phyloP scores from a whole-genome alignment of 2,888 invertebrate genomes.

The Ischnura elegans region DNA sequence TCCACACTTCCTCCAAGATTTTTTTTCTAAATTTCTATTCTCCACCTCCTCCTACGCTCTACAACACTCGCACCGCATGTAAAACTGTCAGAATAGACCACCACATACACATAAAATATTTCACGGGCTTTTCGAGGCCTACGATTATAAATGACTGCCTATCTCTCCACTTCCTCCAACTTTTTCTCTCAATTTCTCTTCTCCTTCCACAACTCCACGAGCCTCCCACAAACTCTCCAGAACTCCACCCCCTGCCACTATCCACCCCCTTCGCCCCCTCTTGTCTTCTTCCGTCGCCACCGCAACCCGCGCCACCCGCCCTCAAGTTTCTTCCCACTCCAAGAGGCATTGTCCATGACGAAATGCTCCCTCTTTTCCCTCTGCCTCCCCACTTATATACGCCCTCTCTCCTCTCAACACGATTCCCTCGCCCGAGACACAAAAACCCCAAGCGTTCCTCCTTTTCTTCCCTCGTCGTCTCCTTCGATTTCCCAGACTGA shows the following conservation, averaged over 20 bases:
- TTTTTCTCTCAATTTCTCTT: background rate
- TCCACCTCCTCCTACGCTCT: no score
- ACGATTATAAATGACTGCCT: no score
- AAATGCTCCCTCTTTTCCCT: background rate
- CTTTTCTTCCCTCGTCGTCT: background rate
- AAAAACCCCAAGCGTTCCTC: background rate
- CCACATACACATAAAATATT: no score
- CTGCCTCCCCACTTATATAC: background rate
- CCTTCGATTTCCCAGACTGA: slow-evolving; percentile 15
- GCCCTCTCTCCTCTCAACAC: background rate
- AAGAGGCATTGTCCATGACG: background rate
- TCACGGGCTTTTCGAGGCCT: no score
- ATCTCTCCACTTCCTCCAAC: background rate
- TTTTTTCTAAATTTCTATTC: no score
- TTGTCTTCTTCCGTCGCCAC: slow-evolving; percentile 15
- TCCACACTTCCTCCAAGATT: no score
- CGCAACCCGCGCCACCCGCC: background rate
- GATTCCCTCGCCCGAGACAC: background rate
- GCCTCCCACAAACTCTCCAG: background rate
- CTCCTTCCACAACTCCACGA: background rate
- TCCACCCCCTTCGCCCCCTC: background rate
- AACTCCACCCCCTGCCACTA: background rate
- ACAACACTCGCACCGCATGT: background rate
- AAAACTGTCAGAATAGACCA: no score
- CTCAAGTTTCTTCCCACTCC: slow-evolving; percentile 13